These are phyloP conservation scores for Lycodopsis pacificus DNA, from an alignment of 2,797 vertebrate genomes.

Conservation along the genomic window DNA sequence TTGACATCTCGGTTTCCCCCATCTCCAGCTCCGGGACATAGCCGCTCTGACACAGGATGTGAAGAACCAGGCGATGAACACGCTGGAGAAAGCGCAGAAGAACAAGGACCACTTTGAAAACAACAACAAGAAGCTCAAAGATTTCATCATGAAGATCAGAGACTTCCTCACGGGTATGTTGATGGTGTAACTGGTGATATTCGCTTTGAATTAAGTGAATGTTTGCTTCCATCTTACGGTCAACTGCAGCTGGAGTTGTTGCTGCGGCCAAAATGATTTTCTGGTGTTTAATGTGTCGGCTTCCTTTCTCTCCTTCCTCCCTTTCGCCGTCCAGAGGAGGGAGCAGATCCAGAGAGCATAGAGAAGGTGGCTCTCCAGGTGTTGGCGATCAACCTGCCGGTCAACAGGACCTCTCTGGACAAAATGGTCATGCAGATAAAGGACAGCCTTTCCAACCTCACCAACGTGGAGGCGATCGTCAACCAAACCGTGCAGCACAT, in stretches of 20 bases:
- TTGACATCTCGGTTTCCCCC: slow-evolving; percentile 14
- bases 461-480: slow-evolving; percentile 79
- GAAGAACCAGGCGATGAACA: slow-evolving; percentile 81
- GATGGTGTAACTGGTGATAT: neutral
- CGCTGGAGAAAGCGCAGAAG: slow-evolving; percentile 80
- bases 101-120: slow-evolving; percentile 83
- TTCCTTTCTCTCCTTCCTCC: neutral
- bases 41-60: slow-evolving; percentile 82
- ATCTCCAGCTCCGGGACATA: slow-evolving; percentile 85
- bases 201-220: neutral
- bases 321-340: slow-evolving; percentile 84
- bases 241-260: neutral
- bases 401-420: slow-evolving; percentile 77
- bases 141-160: slow-evolving; percentile 88
- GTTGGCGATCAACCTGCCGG: slow-evolving; percentile 86
- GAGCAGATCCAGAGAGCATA: slow-evolving; percentile 89
- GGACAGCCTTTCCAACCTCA: slow-evolving; percentile 83
- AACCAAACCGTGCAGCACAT: slow-evolving; percentile 83
- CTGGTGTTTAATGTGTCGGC: neutral
- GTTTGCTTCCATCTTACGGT: neutral
- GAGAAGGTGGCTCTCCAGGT: slow-evolving; percentile 87
- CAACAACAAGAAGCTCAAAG: slow-evolving; percentile 84
- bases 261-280: neutral
- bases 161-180: slow-evolving; percentile 88
- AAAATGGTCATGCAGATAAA: slow-evolving; percentile 83